phyloP scores from a whole-genome alignment of 1,140 invertebrate species.

The Sycobia sp. region DNA sequence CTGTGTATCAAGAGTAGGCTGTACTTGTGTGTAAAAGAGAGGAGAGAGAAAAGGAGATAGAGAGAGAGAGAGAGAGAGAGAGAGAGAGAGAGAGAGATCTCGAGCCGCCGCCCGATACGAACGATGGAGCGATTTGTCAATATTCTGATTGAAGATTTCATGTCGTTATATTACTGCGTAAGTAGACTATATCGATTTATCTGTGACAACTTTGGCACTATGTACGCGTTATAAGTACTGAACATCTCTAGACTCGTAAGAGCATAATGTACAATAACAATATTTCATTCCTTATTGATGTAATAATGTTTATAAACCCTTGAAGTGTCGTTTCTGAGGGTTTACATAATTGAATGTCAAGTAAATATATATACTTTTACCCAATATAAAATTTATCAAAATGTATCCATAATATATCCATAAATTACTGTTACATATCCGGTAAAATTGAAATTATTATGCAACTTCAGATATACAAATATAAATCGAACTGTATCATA shows the following conservation, averaged over 20 bases:
- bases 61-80: neutral
- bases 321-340: too few species aligned
- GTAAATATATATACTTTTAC: too few species aligned
- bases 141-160: conserved; percentile 39
- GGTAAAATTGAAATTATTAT: too few species aligned
- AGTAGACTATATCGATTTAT: conserved; percentile 50
- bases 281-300: too few species aligned
- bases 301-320: too few species aligned
- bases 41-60: neutral
- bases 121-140: conserved; percentile 32
- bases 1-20: conserved; percentile 3
- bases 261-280: neutral
- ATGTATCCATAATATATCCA: too few species aligned
- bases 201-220: neutral
- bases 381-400: too few species aligned
- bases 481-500: too few species aligned
- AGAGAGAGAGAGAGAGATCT: neutral
- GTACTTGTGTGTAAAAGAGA: neutral
- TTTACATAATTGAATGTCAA: too few species aligned
- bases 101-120: neutral
- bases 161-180: conserved; percentile 46
- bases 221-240: neutral
- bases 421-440: too few species aligned
- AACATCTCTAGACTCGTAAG: neutral
- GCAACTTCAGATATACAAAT: too few species aligned